A percentile compares a stretch with the other conserved stretches of the same genome.
Conservation (phyloP, 2,113 vertebrate genomes). For the Terrapene triunguis region DNA sequence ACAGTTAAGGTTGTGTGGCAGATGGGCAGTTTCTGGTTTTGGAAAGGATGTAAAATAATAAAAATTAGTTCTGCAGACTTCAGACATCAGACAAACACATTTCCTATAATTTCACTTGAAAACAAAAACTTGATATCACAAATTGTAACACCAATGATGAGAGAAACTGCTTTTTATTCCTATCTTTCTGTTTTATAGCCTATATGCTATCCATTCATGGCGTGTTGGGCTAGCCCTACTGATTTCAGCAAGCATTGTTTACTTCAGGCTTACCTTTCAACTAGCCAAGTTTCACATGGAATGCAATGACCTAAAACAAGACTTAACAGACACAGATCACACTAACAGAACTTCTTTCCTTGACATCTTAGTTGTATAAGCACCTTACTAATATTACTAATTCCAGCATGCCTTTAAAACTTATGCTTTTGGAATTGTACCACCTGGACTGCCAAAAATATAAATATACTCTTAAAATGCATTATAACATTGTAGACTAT, state of each 20-base stretch:
- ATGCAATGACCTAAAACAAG: neutral
- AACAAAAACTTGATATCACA: neutral
- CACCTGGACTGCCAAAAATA: accelerated
- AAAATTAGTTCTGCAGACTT: neutral
- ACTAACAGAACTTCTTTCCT: neutral
- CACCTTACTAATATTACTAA: neutral
- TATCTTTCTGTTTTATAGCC: neutral
- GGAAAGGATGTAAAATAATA: neutral
- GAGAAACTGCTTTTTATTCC: neutral
- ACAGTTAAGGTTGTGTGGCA: neutral
- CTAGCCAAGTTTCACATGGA: neutral
- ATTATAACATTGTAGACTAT: neutral
- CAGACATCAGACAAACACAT: neutral
- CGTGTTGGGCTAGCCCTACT: neutral
- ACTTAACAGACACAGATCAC: neutral
- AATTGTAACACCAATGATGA: neutral
- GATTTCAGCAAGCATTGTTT: neutral
- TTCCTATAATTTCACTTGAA: neutral
- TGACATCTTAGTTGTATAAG: accelerated
- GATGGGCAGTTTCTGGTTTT: neutral
- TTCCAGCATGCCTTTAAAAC: neutral
- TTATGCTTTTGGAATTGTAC: accelerated
- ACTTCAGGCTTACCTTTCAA: neutral
- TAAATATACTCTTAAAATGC: neutral
- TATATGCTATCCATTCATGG: neutral